Percentiles rank a stretch among this genome's conserved stretches.
Conservation (phyloP, 2,888 invertebrate species). For the Phengaris alcon region DNA sequence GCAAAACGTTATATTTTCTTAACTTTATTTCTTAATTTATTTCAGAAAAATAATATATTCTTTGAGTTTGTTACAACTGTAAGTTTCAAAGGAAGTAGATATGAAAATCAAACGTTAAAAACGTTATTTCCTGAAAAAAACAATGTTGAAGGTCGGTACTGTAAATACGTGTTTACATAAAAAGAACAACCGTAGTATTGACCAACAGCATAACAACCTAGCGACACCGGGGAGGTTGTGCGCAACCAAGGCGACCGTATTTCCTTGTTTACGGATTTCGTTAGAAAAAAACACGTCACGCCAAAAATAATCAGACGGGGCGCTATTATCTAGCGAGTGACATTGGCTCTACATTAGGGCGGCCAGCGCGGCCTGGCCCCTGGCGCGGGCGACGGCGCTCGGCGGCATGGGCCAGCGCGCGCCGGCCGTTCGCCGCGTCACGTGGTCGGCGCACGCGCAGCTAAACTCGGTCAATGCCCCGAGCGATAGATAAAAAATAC, state of each 20-base stretch:
- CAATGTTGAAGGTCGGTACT: neutral
- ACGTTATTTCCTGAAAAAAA: neutral
- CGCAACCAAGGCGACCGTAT: conserved; percentile 28
- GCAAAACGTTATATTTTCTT: no score
- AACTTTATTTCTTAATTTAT: no score
- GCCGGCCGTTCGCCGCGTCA: conserved; percentile 65
- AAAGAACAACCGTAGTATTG: conserved; percentile 18
- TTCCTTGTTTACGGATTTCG: conserved; percentile 35
- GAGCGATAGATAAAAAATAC: conserved; percentile 75
- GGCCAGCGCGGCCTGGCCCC: conserved; percentile 44
- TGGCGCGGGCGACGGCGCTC: conserved; percentile 27
- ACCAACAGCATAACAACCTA: conserved; percentile 26
- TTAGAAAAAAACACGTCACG: conserved; percentile 35
- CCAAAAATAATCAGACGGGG: conserved; percentile 45
- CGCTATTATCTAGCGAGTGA: conserved; percentile 56
- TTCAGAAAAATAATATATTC: no score
- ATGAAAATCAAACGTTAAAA: neutral
- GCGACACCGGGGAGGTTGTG: conserved; percentile 25
- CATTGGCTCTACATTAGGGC: conserved; percentile 70
- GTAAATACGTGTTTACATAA: neutral
- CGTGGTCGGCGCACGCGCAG: conserved; percentile 74
- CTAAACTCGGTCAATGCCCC: conserved; percentile 78
- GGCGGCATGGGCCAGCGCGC: conserved; percentile 41
- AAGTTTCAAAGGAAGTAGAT: no score
- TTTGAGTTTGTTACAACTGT: no score